Conservation (phyloP, 2,888 invertebrate species). For the Thecocarcelia acutangulata region DNA sequence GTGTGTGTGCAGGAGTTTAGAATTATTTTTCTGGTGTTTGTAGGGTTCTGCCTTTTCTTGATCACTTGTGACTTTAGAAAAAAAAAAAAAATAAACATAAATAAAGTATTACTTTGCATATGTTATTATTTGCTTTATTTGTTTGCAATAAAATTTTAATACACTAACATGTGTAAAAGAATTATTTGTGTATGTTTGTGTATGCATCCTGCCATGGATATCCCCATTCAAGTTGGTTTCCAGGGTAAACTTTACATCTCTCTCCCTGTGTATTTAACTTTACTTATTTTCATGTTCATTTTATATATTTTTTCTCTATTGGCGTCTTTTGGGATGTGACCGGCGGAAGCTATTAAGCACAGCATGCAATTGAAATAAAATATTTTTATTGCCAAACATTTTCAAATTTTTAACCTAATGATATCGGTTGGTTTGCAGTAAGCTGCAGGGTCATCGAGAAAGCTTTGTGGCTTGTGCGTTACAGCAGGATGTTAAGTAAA, state of each 20-base stretch:
- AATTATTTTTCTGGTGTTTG: not conserved
- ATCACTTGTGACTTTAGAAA: constrained; percentile 1
- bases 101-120: constrained; percentile 62
- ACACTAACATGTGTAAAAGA: constrained; percentile 2
- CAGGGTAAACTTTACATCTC: constrained; percentile 15
- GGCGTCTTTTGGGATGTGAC: constrained; percentile 60
- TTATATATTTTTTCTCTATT: constrained; percentile 14
- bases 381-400: constrained; percentile 60
- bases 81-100: too few relatives aligned
- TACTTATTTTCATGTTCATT: not conserved
- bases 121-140: constrained; percentile 63
- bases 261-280: constrained; percentile 2
- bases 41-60: constrained; percentile 22
- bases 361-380: constrained; percentile 66
- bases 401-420: constrained; percentile 52
- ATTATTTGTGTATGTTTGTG: constrained; percentile 44
- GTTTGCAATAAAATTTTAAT: constrained; percentile 19
- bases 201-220: constrained; percentile 38
- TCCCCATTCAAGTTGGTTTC: constrained; percentile 14
- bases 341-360: constrained; percentile 67
- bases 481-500: not conserved
- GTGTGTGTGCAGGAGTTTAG: not conserved
- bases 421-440: constrained; percentile 16
- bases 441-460: not conserved
- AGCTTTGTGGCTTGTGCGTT: constrained; percentile 16